Evolutionary conservation across 30 jellyfish, hydroid and myxozoan species (phyloP), one percentile per base, ranked within the genome.

Genomic region (Sanderia malayensis): DNA sequence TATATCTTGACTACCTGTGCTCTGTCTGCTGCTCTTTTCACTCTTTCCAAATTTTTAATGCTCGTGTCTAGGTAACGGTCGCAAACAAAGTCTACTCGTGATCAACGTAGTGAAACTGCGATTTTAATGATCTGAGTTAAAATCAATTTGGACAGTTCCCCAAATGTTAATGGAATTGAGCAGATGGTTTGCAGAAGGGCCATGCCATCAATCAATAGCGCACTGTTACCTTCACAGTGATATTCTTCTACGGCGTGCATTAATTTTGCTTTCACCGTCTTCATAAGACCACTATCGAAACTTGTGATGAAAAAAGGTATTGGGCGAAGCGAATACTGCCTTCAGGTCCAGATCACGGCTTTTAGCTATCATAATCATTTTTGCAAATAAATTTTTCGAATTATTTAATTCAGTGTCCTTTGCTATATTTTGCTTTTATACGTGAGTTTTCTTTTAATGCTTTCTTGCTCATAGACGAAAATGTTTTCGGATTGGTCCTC

Each of bases 351-450:
- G 71, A 26, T 76, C 58, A 28, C 84, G 28, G 88, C 84, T 49
- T 44, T 25, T 55, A 8, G 86, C 86, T 11, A 79, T 72, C 70
- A 67, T 31, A 37, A 79, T 41, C 70, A 79, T 66, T 67, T 62
- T 79, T 46, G 91, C 91, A 67, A 79, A 79, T 59, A 76, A 23
- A 76, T 64, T 57, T 26, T 73, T 73, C 23, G 85, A 34, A 52
- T 73, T 58, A 13, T 57, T 73, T 31, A 73, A 52, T 13, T 44
- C 77, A 31, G 55, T 73, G 80, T 32, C 85, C 77, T 55, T 73
- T 44, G 34, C 64, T 29, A 21, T 28, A 11, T 41, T 73, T 52
- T 24, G 67, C 76, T 29, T 73, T 52, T 11, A n/a, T n/a, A n/a
- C n/a, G n/a, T n/a, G n/a, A n/a, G n/a, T n/a, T n/a, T n/a, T n/a